phyloP scores from a whole-genome alignment of 2,113 vertebrate genomes.

The Spilogale gracilis region DNA sequence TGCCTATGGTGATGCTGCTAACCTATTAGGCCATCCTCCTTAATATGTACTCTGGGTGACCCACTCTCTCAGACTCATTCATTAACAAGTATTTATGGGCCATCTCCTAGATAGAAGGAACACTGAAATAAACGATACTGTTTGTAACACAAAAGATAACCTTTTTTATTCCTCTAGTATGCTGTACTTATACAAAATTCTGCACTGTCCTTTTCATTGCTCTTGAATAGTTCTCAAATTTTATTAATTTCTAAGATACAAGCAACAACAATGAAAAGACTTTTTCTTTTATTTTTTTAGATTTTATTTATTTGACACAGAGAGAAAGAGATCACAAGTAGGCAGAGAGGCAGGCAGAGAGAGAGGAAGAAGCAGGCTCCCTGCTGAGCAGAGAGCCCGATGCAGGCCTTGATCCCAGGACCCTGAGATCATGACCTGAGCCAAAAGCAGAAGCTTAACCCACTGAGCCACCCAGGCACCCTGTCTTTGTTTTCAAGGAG shows the following conservation, averaged over 20 bases:
- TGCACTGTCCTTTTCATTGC: constrained; percentile 25
- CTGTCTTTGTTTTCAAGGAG: background rate
- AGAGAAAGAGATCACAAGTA: too few species aligned
- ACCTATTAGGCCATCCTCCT: background rate
- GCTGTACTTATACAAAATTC: constrained; percentile 10
- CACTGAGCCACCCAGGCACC: too few species aligned
- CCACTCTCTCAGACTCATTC: background rate
- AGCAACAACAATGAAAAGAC: background rate
- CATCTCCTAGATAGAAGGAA: constrained; percentile 32
- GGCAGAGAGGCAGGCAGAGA: too few species aligned
- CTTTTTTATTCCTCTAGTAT: constrained; percentile 39
- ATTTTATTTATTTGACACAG: too few species aligned
- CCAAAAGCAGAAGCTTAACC: too few species aligned
- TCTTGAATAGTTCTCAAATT: constrained; percentile 39
- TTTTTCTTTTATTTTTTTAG: too few species aligned
- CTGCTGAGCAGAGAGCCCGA: too few species aligned
- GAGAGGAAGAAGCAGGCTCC: too few species aligned
- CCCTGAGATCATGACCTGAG: too few species aligned
- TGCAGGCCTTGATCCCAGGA: too few species aligned
- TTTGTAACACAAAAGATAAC: constrained; percentile 28
- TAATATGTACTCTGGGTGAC: background rate
- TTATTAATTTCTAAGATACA: constrained; percentile 5
- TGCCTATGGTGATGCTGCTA: background rate
- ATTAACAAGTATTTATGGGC: constrained; percentile 49
- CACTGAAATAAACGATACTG: constrained; percentile 23